Conservation (phyloP, 1,140 invertebrate species). For the Calephelis nemesis region DNA sequence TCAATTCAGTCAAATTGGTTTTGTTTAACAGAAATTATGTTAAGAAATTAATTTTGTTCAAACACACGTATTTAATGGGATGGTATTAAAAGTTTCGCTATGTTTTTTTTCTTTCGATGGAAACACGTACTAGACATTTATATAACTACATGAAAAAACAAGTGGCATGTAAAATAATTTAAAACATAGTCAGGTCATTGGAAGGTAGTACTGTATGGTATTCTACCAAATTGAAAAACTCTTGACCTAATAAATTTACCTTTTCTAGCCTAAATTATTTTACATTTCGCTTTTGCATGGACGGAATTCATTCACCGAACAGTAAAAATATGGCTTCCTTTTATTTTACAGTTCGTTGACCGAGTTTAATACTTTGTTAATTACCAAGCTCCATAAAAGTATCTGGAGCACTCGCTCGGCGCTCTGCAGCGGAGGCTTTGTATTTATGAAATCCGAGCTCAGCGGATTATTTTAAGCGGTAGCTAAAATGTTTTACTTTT, state of each 20-base stretch:
- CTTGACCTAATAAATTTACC: neutral
- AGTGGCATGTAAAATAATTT: neutral
- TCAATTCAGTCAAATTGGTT: too few relatives aligned
- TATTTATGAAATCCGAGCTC: too few relatives aligned
- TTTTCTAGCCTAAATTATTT: neutral
- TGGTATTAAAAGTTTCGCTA: too few relatives aligned
- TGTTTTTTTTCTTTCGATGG: conserved; percentile 1
- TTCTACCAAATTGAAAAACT: neutral
- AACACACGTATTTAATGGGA: too few relatives aligned
- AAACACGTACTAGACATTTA: neutral
- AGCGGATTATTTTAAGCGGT: too few relatives aligned
- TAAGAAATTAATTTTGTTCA: too few relatives aligned
- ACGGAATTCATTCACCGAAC: neutral
- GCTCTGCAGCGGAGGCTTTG: neutral
- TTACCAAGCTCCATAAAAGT: neutral
- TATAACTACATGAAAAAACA: neutral
- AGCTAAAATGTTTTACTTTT: too few relatives aligned
- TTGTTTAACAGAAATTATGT: too few relatives aligned
- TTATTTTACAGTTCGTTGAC: neutral
- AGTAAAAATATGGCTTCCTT: neutral
- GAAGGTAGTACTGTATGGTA: neutral
- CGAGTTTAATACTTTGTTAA: too few relatives aligned
- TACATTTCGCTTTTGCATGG: neutral
- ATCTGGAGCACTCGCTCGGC: neutral
- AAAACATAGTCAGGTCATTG: neutral